Percentiles rank a stretch among this genome's conserved stretches.
These are phyloP conservation scores for Diadophis punctatus DNA, from an alignment of 2,113 vertebrate genomes.

Conservation along the genomic window DNA sequence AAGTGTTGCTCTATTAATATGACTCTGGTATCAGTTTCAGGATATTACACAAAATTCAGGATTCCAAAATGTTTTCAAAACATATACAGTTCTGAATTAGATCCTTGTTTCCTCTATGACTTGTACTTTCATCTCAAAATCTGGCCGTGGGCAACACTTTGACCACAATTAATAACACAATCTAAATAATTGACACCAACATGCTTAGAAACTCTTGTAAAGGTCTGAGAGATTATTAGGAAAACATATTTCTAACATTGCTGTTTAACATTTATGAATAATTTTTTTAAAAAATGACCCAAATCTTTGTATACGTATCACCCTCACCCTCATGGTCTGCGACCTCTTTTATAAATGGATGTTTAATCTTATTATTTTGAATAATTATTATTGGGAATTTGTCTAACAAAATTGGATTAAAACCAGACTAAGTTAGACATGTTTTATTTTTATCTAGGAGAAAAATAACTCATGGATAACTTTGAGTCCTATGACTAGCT, in stretches of 20 bases:
- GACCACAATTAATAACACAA: not conserved
- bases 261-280: not conserved
- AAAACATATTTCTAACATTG: not conserved
- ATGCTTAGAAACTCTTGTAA: not conserved
- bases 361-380: not conserved
- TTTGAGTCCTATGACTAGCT: not conserved
- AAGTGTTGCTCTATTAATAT: not conserved
- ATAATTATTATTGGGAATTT: not conserved
- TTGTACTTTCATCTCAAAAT: not conserved
- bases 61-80: not conserved
- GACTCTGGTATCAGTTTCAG: not conserved
- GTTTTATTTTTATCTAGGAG: not conserved
- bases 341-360: not conserved
- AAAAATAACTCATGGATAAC: not conserved
- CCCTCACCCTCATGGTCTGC: not conserved
- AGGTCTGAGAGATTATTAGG: not conserved
- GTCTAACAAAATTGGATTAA: not conserved
- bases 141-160: not conserved
- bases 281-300: not conserved
- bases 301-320: not conserved
- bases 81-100: not conserved
- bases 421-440: not conserved
- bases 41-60: not conserved
- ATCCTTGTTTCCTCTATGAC: not conserved
- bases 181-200: not conserved